Percentiles rank a stretch among this genome's conserved stretches.
Evolutionary conservation across 2,113 vertebrate species (phyloP).

Genomic region (Pteronura brasiliensis): DNA sequence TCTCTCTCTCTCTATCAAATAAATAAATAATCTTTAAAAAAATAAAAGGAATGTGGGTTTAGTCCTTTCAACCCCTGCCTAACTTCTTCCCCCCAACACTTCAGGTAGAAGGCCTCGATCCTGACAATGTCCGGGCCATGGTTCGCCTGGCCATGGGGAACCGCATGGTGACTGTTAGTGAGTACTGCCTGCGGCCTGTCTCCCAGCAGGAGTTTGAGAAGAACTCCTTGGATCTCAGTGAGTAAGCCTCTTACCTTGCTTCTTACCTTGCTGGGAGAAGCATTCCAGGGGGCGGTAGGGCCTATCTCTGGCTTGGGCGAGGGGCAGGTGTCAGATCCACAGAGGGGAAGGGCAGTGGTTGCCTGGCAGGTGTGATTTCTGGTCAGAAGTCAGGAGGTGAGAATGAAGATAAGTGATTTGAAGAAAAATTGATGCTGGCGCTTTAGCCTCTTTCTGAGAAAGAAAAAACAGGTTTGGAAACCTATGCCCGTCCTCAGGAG

Average conservation of each 20-base stretch:
- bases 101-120: conserved; percentile 91
- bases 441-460: conserved; percentile 21
- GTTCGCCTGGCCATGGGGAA: conserved; percentile 88
- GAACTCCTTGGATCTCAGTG: conserved; percentile 86
- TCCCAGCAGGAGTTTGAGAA: conserved; percentile 87
- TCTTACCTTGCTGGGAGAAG: background rate
- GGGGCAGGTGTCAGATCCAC: background rate
- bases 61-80: background rate
- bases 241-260: conserved; percentile 72
- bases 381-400: background rate
- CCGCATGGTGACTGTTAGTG: conserved; percentile 87
- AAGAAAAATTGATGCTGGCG: background rate
- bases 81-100: background rate
- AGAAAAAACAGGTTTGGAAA: background rate
- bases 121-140: conserved; percentile 91
- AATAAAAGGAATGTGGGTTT: background rate
- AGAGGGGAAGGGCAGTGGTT: background rate
- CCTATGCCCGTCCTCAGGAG: background rate
- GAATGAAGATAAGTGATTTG: background rate
- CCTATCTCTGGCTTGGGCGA: background rate
- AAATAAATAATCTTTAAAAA: too few species aligned
- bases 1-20: too few species aligned
- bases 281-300: background rate
- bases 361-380: background rate
- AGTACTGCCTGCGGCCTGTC: conserved; percentile 86